phyloP scores from a whole-genome alignment of 37 sponge, comb jelly and placozoan genomes.

The Mnemiopsis leidyi region DNA sequence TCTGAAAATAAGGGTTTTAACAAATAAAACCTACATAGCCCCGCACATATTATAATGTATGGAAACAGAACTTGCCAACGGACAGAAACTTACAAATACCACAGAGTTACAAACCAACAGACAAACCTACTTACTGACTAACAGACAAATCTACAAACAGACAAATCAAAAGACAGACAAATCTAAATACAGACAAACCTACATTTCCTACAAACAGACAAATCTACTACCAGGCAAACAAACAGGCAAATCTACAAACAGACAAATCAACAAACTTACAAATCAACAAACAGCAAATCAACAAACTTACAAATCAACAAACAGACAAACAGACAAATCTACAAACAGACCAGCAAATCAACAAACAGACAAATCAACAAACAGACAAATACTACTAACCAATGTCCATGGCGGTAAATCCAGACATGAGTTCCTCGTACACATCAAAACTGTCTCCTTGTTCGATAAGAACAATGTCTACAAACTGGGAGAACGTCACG shows the following conservation, averaged over 20 bases:
- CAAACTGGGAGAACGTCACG: constrained; percentile 47
- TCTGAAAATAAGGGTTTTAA: constrained; percentile 34
- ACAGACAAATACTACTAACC: neutral
- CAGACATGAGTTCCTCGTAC: constrained; percentile 64
- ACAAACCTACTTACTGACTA: neutral
- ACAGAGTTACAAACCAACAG: neutral
- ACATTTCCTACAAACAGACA: too few species aligned
- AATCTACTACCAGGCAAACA: too few species aligned
- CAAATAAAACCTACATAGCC: too few species aligned
- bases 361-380: too few species aligned
- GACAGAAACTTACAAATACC: neutral
- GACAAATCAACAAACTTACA: neutral
- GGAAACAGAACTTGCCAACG: neutral
- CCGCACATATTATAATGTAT: neutral
- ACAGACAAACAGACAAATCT: neutral
- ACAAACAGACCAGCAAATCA: neutral
- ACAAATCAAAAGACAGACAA: too few species aligned
- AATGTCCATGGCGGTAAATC: constrained; percentile 59
- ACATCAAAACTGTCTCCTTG: constrained; percentile 66
- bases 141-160: too few species aligned
- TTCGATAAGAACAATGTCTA: constrained; percentile 55
- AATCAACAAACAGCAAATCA: neutral
- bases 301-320: neutral
- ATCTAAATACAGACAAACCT: too few species aligned
- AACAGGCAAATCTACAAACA: neutral